Conservation (phyloP, 1,140 invertebrate species). For the Drosophila miranda region DNA sequence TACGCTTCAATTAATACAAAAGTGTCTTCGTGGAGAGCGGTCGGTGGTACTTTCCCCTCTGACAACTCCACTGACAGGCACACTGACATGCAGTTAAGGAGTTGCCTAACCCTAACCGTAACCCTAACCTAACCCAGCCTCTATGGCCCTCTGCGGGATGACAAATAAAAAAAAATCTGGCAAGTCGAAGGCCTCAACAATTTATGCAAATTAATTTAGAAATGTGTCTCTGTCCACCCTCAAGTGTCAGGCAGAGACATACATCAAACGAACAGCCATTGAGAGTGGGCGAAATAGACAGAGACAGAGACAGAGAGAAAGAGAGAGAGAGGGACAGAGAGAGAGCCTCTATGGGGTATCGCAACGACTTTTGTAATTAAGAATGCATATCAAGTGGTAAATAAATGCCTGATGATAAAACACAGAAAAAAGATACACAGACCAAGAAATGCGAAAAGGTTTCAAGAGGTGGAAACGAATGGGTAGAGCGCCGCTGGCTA, state of each 20-base stretch:
- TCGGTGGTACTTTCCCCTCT: constrained; percentile 12
- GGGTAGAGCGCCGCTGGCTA: background rate
- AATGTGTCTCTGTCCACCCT: constrained; percentile 75
- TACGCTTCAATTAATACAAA: constrained; percentile 80
- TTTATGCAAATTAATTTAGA: constrained; percentile 72
- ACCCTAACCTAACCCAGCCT: constrained; percentile 27
- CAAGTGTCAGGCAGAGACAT: constrained; percentile 56
- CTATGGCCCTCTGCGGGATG: constrained; percentile 11
- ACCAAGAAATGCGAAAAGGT: constrained; percentile 18
- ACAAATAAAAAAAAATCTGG: constrained; percentile 50
- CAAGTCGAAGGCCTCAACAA: constrained; percentile 48
- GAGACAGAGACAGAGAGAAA: background rate
- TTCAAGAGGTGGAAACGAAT: constrained; percentile 6
- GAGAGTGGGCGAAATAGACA: background rate
- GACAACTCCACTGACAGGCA: constrained; percentile 56
- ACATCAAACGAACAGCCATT: constrained; percentile 47
- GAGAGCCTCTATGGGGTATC: constrained; percentile 1
- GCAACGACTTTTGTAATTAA: constrained; percentile 53
- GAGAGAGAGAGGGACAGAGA: constrained; percentile 7
- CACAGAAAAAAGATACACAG: constrained; percentile 24
- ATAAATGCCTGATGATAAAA: constrained; percentile 45
- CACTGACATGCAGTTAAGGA: constrained; percentile 55
- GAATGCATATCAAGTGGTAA: constrained; percentile 64
- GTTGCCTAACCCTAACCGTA: constrained; percentile 38
- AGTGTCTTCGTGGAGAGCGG: constrained; percentile 56